Evolutionary conservation across 2,888 invertebrate species (phyloP), one percentile per base, ranked within the genome.

Genomic region (Meganola albula): DNA sequence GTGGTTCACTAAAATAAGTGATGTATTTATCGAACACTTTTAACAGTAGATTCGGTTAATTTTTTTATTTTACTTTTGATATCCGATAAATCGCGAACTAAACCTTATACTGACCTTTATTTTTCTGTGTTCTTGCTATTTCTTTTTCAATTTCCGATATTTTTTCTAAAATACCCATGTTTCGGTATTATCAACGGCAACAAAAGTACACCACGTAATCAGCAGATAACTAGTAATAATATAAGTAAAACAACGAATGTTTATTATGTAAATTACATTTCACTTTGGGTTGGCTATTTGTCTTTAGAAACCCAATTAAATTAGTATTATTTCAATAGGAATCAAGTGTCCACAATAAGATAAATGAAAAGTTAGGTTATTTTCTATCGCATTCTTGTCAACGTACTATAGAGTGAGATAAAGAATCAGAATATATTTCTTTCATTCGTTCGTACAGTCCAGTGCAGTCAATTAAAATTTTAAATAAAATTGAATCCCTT

Each of bases 91-190:
- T n/a, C n/a, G n/a, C n/a, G n/a, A n/a, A n/a, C n/a, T n/a, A n/a
- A n/a, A n/a, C n/a, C n/a, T n/a, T n/a, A n/a, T n/a, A 13, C 8
- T 50, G 65, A 97, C 98, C 98, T 93, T 99, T 99, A 87, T 99
- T 99, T 83, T 99, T 99, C 74, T 99, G 99, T 10, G 99, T 99
- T 55, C 98, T 89, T 9, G 97, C 95, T 49, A 99, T 99, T 91
- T 99, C 99, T 67, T 93, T 94, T 74, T 99, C 99, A 48, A 99
- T 98, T 88, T 99, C 99, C 3, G 96, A 93, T 77, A 99, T 99
- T 89, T 98, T 99, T 66, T 99, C 99, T 48, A 99, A 87, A 72
- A 99, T 99, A 58, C 99, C 99, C 99, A 99, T 99, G 64, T 60
- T 73, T 44, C 18, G 44, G 27, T 49, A 34, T 27, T 31, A 31